phyloP scores from a whole-genome alignment of 2,113 vertebrate species.

The Albula glossodonta region DNA sequence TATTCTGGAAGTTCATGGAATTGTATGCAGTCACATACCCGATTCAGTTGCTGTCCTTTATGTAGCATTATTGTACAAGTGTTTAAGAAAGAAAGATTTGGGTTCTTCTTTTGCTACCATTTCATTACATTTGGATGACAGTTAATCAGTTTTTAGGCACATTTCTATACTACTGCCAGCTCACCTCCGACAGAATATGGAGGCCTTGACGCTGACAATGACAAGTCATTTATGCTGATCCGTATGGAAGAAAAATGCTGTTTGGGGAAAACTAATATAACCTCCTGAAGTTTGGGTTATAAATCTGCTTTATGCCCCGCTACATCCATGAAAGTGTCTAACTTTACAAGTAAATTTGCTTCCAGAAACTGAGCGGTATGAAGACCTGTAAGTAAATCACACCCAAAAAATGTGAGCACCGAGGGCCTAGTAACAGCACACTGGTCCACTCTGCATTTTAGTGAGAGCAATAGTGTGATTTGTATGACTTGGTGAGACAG shows the following conservation, averaged over 20 bases:
- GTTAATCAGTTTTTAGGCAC: neutral
- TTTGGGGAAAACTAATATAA: neutral
- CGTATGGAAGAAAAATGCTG: neutral
- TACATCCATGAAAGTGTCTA: neutral
- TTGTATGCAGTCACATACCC: neutral
- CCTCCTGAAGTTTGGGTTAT: slow-evolving; percentile 6
- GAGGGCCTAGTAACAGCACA: neutral
- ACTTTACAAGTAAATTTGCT: slow-evolving; percentile 8
- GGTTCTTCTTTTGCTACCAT: neutral
- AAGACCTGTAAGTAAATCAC: neutral
- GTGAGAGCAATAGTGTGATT: neutral
- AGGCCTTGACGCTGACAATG: neutral
- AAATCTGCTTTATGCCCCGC: neutral
- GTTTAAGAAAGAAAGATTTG: neutral
- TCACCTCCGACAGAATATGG: neutral
- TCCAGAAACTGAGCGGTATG: neutral
- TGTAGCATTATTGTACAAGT: neutral
- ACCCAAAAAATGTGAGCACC: neutral
- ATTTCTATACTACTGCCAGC: too few species aligned
- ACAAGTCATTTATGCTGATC: slow-evolving; percentile 6
- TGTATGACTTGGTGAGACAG: neutral
- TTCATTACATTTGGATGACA: neutral
- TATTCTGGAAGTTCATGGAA: neutral
- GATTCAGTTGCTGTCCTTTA: neutral
- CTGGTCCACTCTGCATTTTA: neutral